Evolutionary conservation across 2,113 vertebrate genomes (phyloP).

Genomic region (Myanophis thanlyinensis): DNA sequence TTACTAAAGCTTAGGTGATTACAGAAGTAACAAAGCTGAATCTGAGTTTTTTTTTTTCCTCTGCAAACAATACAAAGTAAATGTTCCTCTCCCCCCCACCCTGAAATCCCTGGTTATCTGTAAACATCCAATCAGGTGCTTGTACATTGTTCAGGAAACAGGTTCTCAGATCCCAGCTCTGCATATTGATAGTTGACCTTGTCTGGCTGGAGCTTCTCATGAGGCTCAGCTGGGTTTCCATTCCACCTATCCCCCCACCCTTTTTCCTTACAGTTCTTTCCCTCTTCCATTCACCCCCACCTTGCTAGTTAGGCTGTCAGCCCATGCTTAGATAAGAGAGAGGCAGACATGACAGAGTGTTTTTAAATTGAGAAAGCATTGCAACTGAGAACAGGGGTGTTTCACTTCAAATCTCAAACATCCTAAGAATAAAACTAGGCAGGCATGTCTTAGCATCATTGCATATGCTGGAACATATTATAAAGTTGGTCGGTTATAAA

Average conservation of each 20-base stretch:
- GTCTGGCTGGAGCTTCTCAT: not conserved
- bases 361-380: not conserved
- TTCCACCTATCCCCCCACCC: too few species aligned
- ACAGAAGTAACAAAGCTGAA: not conserved
- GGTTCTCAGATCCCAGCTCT: not conserved
- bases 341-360: not conserved
- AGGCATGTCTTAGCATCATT: not conserved
- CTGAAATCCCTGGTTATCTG: too few species aligned
- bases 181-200: not conserved
- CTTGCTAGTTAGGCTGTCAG: not conserved
- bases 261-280: not conserved
- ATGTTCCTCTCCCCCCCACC: not conserved
- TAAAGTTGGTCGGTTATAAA: not conserved
- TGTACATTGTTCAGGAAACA: not conserved
- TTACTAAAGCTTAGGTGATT: not conserved
- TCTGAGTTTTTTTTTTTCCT: not conserved
- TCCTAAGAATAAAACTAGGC: not conserved
- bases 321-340: not conserved
- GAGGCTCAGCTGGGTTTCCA: not conserved
- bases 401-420: not conserved
- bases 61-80: not conserved
- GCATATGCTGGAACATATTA: not conserved
- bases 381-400: not conserved
- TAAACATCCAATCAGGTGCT: not conserved
- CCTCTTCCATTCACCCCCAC: not conserved